Base-by-base conservation (phyloP, 2,888 invertebrate species). In the Sinohyriopsis cumingii region DNA sequence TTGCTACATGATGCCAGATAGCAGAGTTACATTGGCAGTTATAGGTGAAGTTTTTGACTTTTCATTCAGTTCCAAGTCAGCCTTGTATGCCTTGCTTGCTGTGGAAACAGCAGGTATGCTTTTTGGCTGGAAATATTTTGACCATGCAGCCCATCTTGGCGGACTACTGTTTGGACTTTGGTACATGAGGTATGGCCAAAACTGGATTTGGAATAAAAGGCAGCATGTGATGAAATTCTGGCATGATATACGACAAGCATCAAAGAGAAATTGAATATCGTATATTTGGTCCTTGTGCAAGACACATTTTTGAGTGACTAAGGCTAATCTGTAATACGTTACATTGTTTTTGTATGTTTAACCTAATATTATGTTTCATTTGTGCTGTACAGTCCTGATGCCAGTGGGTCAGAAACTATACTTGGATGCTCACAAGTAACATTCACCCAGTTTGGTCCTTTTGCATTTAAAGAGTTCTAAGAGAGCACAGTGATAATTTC, bases 111-210 rank as follows among this genome's bases (percentile, higher is more conserved):
- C 94, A 33, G 98, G 99, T 45, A 92, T 97, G 59, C 68, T 96
- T 12, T 89, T 96, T 72, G 93, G 95, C 59, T 99, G 98, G 97
- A 94, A 93, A 88, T 93, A 96, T 83, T 96, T 99, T 87, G 99
- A 99, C 90, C 99, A 99, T 91, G 98, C 98, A 1, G 98, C 97
- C n/a, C 99, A 99, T 93, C 93, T 99, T 77, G 97, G 98, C 24
- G 99, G 99, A 55, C 95, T 95, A 59, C 87, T 95, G 59, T 96
- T 95, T 91, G 99, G 99, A 92, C 93, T 98, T 87, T 59, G 53
- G 28, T 74, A 74, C 55, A 53, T 56, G 15, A 71, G 64, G 59
- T 78, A 73, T 62, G 76, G 71, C 55, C 59, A 65, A 55, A 53
- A 67, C 7, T 45, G 70, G n/a, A 33, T 67, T 1, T 65, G 70